Evolutionary conservation across 2,888 invertebrate species (phyloP), one percentile per base, ranked within the genome.

Genomic region (Sphaeridia pumilis): DNA sequence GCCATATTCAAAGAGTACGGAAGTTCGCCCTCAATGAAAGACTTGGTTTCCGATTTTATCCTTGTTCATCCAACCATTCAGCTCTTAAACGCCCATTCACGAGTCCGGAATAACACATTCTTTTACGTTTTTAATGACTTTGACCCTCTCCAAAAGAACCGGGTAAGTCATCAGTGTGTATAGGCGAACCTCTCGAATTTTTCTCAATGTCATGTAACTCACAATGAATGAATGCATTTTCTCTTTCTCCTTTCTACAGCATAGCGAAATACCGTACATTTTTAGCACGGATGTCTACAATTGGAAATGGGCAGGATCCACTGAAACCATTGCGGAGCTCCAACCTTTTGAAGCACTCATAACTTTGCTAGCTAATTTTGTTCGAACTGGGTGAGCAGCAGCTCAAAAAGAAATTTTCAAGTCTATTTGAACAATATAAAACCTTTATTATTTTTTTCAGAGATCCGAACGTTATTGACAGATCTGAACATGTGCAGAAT

Each of bases 71-170:
- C 64, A 0, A 49, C 58, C 47, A 54, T 57, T 35, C 52, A 60
- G 14, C 45, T 64, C n/a, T 49, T 64, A 5, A 62, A 59, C 28
- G 28, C 55, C 12, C 64, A 64, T 53, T 58, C 61, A n/a, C 36
- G 48, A 7, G 56, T 58, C 20, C 55, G 49, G 28, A 60, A 56
- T 25, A 64, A 64, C 20, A 60, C 64, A 24, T 64, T 60, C 49
- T 64, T 64, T 41, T 64, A 64, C 41, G 58, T 64, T 1, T 62
- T 62, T 31, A 61, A 62, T n/a, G 60, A 64, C 26, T 62, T 52
- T 49, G 60, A 64, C 48, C 64, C 64, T 4, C 54, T 62, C 1
- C 24, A 56, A 24, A 49, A 60, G 31, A 54, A 48, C 25, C 59
- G 59, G 53, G 64, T 62, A 31, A 24, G 49, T 21, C 35, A 4